Evolutionary conservation across 2,113 vertebrate species (phyloP), one percentile per base, ranked within the genome.

Genomic region (Leucopsar rothschildi): DNA sequence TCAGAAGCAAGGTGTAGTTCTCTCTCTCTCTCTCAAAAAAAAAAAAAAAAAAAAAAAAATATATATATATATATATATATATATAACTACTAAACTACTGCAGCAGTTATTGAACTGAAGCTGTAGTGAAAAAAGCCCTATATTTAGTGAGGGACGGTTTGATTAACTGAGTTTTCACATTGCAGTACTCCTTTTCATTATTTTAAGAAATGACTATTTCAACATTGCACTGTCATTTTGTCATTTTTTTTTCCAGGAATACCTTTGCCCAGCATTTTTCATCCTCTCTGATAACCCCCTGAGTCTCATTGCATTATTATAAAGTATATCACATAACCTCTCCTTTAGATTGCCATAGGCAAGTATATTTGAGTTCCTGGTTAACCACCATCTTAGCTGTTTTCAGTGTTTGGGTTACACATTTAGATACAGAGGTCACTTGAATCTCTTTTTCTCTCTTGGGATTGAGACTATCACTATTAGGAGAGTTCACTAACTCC

Each of bases 151-250:
- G 22, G 82, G 88, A 75, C 45, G 84, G 42, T 55, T 87, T 90
- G 88, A 94, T 94, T 78, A 87, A 86, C 83, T 76, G 65, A 87
- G 24, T 82, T 91, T 86, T 95, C 84, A 69, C 24, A 31, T 27
- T 14, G 29, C 33, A 24, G 15, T 87, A n/a, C 9, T 89, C 33
- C 31, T 76, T 82, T 92, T 79, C 45, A 20, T 89, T 93, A 55
- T 69, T 87, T 53, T 31, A n/a, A 66, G 37, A 71, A 25, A 71
- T 22, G 15, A 49, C 33, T 40, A 39, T 71, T 92, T 89, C 86
- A 55, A 44, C 15, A 19, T 24, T 40, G 39, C 78, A 73, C 25
- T 61, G 24, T 57, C 37, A 29, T 75, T 70, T 53, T 61, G 24
- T 57, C 37, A 29, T 75, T 70, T 53, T n/a, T n/a, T 77, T 57